Evolutionary conservation across 2,113 vertebrate genomes (phyloP).

Genomic region (Apus apus): DNA sequence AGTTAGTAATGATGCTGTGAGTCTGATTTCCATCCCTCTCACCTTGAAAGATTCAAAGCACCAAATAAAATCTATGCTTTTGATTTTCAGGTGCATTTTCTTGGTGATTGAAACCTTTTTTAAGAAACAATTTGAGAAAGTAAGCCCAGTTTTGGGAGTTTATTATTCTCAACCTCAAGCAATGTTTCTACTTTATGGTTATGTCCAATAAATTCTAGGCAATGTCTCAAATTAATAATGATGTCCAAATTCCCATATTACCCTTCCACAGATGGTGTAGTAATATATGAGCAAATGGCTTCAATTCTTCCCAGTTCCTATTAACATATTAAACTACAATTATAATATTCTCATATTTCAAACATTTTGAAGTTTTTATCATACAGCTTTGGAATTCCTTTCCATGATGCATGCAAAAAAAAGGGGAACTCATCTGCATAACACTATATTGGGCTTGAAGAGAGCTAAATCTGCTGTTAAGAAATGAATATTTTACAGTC

Average conservation of each 20-base stretch:
- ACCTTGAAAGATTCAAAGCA: not conserved
- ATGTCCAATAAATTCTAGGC: not conserved
- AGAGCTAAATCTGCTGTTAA: not conserved
- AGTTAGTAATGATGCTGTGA: not conserved
- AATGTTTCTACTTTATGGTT: not conserved
- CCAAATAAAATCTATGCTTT: not conserved
- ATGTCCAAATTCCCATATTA: not conserved
- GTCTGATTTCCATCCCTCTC: not conserved
- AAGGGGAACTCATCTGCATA: not conserved
- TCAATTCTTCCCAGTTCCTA: slow-evolving; percentile 38
- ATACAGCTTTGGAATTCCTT: not conserved
- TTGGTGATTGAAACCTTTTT: not conserved
- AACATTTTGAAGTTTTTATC: slow-evolving; percentile 14
- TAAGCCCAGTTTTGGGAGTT: not conserved
- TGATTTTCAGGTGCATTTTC: not conserved
- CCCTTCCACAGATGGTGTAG: not conserved
- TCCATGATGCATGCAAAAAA: not conserved
- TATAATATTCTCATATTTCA: slow-evolving; percentile 52
- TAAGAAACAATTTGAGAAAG: not conserved
- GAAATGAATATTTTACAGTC: not conserved
- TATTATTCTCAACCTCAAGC: not conserved
- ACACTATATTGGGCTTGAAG: not conserved
- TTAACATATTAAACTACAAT: slow-evolving; percentile 58
- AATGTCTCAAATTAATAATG: slow-evolving; percentile 30
- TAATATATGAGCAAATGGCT: slow-evolving; percentile 48